A percentile compares a stretch with the other conserved stretches of the same genome.
These are phyloP conservation scores for Pseudorhombus dupliciocellatus DNA, from an alignment of 2,113 vertebrate genomes.

Conservation along the genomic window DNA sequence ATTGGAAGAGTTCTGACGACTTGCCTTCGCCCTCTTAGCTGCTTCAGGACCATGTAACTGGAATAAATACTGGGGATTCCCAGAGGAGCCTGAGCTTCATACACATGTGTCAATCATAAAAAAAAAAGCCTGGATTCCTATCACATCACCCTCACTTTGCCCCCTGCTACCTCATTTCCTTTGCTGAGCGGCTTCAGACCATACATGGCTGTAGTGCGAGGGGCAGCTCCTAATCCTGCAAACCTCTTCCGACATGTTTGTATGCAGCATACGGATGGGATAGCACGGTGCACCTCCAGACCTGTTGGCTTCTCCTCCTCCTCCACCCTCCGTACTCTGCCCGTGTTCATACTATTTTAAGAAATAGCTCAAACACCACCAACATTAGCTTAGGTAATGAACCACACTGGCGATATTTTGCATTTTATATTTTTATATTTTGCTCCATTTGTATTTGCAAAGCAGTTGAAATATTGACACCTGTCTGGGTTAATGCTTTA, in stretches of 20 bases:
- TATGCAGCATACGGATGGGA: constrained; percentile 4
- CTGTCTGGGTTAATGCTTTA: not conserved
- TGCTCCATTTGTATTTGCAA: not conserved
- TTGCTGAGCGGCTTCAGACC: not conserved
- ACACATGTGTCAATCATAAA: not conserved
- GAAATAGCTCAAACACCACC: too few relatives aligned
- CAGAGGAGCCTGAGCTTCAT: not conserved
- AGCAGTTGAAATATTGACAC: not conserved
- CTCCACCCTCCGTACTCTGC: not conserved
- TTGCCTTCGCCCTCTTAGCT: not conserved
- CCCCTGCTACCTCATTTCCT: constrained; percentile 1
- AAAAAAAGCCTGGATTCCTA: not conserved
- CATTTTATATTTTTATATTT: too few relatives aligned
- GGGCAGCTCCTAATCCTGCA: constrained; percentile 2
- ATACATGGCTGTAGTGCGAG: constrained; percentile 11
- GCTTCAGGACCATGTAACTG: not conserved
- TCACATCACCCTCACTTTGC: not conserved
- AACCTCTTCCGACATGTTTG: not conserved
- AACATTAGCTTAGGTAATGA: too few relatives aligned
- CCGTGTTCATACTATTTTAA: too few relatives aligned
- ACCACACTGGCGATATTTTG: too few relatives aligned
- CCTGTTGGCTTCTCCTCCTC: not conserved
- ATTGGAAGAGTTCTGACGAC: not conserved
- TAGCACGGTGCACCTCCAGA: not conserved
- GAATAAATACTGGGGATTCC: not conserved